Base-by-base conservation (phyloP, 2,113 vertebrate species). In the Heterochromis multidens region DNA sequence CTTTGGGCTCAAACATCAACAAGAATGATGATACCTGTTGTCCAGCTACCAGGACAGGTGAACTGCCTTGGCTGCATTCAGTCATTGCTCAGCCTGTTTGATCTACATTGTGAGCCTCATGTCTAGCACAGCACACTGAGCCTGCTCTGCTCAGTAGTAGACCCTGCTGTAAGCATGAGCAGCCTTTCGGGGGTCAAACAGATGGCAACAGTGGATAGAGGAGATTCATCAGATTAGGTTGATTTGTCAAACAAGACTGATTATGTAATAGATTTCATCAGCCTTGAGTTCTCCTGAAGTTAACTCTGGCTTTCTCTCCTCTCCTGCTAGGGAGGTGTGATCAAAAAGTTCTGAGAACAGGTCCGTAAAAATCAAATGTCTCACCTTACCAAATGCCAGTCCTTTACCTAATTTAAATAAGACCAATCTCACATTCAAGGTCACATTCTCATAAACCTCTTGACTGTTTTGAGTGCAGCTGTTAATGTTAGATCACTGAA, bases 11-110 rank as follows among this genome's bases (percentile, higher is more conserved):
- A 79, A 21, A 80, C 83, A 85, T 80, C 82, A 62, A 54, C 60
- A 62, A 87, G 81, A 78, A 77, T 27, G 40, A 72, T 67, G 81
- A 82, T 29, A 25, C 70, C 81, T 84, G 70, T 79, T 82, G 87
- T 81, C 87, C 74, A 74, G 79, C 58, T 86, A 83, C 40, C 29
- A 19, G 40, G 25, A 76, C 74, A 80, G 88, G 87, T 86, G 78
- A 93, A 59, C 37, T 60, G 67, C 37, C 74, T 61, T 86, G 92
- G 93, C 88, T 84, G 56, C 77, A 33, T 83, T 62, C 62, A 40
- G 78, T 67, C 79, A 57, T 84, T 29, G 23, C 84, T 91, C 65
- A 82, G 56, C 65, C 23, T 35, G 87, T 92, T 89, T 91, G 88
- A 91, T 91, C 83, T 72, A 43, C 81, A 77, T 82, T 62, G 37